Conservation (phyloP, 2,797 vertebrate species). For the Mus caroli region DNA sequence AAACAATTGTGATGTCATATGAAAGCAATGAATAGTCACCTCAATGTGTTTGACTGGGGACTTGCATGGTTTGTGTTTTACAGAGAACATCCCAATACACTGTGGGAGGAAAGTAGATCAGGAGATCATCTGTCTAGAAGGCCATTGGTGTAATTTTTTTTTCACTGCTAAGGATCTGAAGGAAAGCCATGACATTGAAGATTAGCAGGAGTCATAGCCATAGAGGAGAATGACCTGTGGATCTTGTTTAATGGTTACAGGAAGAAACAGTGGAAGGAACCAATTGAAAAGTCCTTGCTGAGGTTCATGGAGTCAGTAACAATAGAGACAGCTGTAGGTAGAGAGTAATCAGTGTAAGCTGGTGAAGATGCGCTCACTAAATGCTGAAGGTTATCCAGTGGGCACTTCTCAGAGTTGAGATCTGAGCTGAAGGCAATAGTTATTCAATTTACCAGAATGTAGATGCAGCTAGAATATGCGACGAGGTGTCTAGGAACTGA, state of each 20-base stretch:
- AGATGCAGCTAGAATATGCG: neutral
- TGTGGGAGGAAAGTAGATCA: neutral
- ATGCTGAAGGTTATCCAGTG: neutral
- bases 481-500: neutral
- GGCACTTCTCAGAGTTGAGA: neutral
- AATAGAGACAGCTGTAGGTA: neutral
- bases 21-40: neutral
- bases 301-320: neutral
- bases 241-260: neutral
- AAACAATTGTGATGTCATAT: neutral
- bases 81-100: neutral
- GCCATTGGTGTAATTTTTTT: neutral
- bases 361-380: neutral
- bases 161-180: slow-evolving; percentile 22
- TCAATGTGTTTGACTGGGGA: neutral
- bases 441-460: slow-evolving; percentile 10
- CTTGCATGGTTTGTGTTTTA: neutral
- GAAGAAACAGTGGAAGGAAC: neutral
- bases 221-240: neutral
- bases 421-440: neutral
- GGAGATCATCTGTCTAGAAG: neutral
- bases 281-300: neutral
- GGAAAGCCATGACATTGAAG: neutral
- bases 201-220: neutral
- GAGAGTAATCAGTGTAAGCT: neutral